These are phyloP conservation scores for Heliconius congener DNA, from an alignment of 1,140 invertebrate species.

Conservation along the genomic window DNA sequence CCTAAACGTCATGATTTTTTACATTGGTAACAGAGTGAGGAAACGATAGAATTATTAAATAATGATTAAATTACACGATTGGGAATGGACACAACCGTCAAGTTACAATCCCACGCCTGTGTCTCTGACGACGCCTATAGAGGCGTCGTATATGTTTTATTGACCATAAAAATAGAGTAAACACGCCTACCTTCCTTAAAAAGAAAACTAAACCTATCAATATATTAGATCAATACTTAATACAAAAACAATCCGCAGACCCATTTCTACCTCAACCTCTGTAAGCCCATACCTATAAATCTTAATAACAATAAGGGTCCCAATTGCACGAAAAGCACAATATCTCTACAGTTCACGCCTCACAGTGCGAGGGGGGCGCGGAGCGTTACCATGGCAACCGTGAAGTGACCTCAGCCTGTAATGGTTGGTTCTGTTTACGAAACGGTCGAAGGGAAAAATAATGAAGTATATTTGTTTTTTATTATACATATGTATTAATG, in stretches of 20 bases:
- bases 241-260: neutral
- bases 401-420: slow-evolving; percentile 23
- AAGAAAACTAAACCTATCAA: too few relatives aligned
- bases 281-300: slow-evolving; percentile 19
- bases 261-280: neutral
- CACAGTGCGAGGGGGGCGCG: slow-evolving; percentile 22
- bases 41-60: too few relatives aligned
- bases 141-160: too few relatives aligned
- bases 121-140: too few relatives aligned
- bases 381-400: slow-evolving; percentile 26
- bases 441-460: neutral
- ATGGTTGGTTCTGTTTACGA: neutral
- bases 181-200: neutral
- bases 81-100: too few relatives aligned
- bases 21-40: too few relatives aligned
- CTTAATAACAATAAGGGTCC: slow-evolving; percentile 31
- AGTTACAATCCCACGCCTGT: too few relatives aligned
- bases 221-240: neutral
- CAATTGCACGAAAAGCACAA: slow-evolving; percentile 28
- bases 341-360: slow-evolving; percentile 30
- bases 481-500: too few relatives aligned
- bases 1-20: too few relatives aligned
- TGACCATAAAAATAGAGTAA: neutral
- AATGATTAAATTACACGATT: too few relatives aligned
- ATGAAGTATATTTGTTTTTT: neutral